Percentiles rank a stretch among this genome's conserved stretches.
Conservation (phyloP, 1,140 invertebrate genomes). For the Heliconius himera region DNA sequence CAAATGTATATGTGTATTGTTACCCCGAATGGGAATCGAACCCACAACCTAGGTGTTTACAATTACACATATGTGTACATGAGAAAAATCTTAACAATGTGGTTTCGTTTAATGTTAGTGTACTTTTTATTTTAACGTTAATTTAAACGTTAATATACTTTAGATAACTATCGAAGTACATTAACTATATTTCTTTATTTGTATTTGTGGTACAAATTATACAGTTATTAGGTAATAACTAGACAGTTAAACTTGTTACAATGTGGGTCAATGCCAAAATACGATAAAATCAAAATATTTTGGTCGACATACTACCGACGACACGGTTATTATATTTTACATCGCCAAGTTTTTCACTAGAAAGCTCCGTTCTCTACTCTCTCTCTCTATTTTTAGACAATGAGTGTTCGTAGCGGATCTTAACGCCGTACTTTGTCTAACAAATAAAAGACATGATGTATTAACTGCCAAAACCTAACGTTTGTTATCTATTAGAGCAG, state of each 20-base stretch:
- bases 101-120: too few relatives aligned
- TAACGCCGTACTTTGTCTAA: background rate
- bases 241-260: background rate
- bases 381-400: too few relatives aligned
- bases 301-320: background rate
- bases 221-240: background rate
- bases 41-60: too few relatives aligned
- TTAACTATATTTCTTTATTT: slow-evolving; percentile 1
- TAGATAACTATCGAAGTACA: background rate
- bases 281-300: background rate
- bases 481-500: too few relatives aligned
- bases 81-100: too few relatives aligned
- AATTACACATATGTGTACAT: too few relatives aligned
- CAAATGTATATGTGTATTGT: too few relatives aligned
- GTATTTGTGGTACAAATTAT: background rate
- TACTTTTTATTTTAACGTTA: background rate
- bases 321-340: background rate
- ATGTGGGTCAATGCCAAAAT: background rate
- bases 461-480: too few relatives aligned
- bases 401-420: background rate
- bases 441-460: too few relatives aligned
- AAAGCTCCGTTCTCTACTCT: background rate
- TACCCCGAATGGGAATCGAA: too few relatives aligned
- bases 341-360: background rate
- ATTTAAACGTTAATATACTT: background rate